These are phyloP conservation scores for Eremophila alpestris DNA, from an alignment of 2,797 vertebrate species.

Conservation along the genomic window DNA sequence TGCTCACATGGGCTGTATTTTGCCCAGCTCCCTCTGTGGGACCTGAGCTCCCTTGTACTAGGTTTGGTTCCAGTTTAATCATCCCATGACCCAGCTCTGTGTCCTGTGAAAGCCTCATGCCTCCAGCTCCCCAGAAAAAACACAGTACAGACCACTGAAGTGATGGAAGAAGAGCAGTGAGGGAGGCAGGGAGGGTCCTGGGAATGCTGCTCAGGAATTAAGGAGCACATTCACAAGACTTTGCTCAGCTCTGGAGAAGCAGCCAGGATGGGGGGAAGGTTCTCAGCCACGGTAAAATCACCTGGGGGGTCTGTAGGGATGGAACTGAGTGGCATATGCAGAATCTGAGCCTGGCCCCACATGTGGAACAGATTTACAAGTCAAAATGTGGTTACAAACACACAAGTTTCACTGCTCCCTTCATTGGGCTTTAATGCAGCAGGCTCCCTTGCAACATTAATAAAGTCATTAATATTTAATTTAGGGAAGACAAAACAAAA, in stretches of 20 bases:
- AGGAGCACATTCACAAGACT: not conserved
- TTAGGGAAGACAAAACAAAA: not conserved
- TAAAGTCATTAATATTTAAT: not conserved
- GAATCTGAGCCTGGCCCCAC: not conserved
- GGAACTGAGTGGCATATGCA: accelerated
- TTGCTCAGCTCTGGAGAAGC: not conserved
- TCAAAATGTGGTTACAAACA: not conserved
- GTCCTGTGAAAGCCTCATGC: not conserved
- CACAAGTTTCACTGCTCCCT: not conserved
- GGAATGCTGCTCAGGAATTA: not conserved
- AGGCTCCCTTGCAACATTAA: not conserved
- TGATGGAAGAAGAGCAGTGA: not conserved
- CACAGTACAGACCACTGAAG: accelerated
- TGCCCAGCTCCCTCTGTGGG: not conserved
- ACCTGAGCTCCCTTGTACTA: not conserved
- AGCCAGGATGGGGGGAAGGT: not conserved
- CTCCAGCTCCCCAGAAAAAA: not conserved
- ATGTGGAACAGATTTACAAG: not conserved
- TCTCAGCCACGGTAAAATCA: not conserved
- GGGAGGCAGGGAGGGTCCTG: accelerated
- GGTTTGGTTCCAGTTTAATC: not conserved
- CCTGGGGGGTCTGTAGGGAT: not conserved
- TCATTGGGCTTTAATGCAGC: conserved; percentile 27
- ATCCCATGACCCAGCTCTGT: accelerated
- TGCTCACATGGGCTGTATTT: not conserved